Evolutionary conservation across 2,797 vertebrate genomes (phyloP).

Genomic region (Rhadinocentrus ornatus): DNA sequence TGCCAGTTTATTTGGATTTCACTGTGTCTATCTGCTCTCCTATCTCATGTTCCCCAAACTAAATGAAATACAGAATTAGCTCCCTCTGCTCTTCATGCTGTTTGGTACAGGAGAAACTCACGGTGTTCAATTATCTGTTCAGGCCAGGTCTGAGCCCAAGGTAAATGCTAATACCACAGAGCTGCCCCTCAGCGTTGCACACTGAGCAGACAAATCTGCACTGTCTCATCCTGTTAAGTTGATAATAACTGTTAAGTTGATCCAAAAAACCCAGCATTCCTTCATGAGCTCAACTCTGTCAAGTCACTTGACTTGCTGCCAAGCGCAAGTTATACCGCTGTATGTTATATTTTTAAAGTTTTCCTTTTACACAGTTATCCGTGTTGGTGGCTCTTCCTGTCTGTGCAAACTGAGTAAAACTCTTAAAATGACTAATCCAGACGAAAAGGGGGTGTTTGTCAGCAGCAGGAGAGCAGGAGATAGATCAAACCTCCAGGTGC

Average conservation of each 20-base stretch:
- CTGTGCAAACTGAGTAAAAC: slow-evolving; percentile 28
- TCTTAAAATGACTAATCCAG: slow-evolving; percentile 23
- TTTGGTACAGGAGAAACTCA: slow-evolving; percentile 34
- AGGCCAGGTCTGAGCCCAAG: slow-evolving; percentile 40
- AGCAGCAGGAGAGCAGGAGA: slow-evolving; percentile 35
- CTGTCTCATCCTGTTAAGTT: slow-evolving; percentile 13
- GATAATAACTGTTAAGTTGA: not conserved
- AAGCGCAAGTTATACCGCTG: not conserved
- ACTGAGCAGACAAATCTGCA: slow-evolving; percentile 8
- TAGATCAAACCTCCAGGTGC: slow-evolving; percentile 60
- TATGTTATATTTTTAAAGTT: slow-evolving; percentile 6
- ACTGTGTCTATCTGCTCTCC: slow-evolving; percentile 42
- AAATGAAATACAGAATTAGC: slow-evolving; percentile 53
- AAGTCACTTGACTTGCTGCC: slow-evolving; percentile 1
- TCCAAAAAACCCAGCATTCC: not conserved
- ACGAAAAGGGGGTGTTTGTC: slow-evolving; percentile 30
- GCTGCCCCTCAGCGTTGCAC: slow-evolving; percentile 10
- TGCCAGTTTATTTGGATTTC: slow-evolving; percentile 58
- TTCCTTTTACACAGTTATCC: slow-evolving; percentile 16
- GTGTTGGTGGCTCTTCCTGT: slow-evolving; percentile 7
- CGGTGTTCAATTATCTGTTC: slow-evolving; percentile 52
- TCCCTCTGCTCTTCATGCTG: slow-evolving; percentile 42
- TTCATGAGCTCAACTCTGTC: not conserved
- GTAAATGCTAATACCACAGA: slow-evolving; percentile 48
- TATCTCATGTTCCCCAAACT: slow-evolving; percentile 49